Percentiles rank a stretch among this genome's conserved stretches.
phyloP scores from a whole-genome alignment of 2,113 vertebrate genomes.

The Mesitornis unicolor region DNA sequence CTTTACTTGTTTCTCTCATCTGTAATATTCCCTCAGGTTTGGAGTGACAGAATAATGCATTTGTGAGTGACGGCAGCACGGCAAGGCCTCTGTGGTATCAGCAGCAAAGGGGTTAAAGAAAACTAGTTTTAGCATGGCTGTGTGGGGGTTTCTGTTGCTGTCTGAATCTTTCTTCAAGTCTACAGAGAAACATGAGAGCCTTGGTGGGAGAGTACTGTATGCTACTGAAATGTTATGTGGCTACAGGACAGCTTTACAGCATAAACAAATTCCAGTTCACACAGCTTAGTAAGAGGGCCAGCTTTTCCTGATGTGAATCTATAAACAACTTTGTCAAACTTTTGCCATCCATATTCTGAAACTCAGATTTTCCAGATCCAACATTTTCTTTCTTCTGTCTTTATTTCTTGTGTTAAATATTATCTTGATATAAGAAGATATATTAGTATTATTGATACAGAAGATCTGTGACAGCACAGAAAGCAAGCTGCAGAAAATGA shows the following conservation, averaged over 20 bases:
- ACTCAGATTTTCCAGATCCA: neutral
- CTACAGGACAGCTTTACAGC: neutral
- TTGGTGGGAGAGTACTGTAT: neutral
- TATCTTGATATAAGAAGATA: conserved; percentile 19
- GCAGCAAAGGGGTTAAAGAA: neutral
- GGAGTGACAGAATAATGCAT: neutral
- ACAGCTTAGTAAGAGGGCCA: neutral
- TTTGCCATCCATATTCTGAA: neutral
- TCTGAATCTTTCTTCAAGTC: neutral
- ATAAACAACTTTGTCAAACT: neutral
- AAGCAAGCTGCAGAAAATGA: neutral
- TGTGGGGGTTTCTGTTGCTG: neutral
- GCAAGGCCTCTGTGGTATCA: neutral
- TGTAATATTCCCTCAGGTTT: neutral
- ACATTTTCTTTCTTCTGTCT: neutral
- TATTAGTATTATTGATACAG: neutral
- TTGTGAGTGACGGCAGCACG: neutral
- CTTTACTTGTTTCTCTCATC: neutral
- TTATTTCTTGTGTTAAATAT: conserved; percentile 1
- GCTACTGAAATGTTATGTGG: neutral
- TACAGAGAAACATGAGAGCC: neutral
- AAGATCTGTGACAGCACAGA: neutral
- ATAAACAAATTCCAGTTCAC: neutral
- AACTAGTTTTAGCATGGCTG: neutral
- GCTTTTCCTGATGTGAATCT: neutral